Evolutionary conservation across 2,888 invertebrate species (phyloP), one percentile per base, ranked within the genome.

Genomic region (Hartigia nigra): DNA sequence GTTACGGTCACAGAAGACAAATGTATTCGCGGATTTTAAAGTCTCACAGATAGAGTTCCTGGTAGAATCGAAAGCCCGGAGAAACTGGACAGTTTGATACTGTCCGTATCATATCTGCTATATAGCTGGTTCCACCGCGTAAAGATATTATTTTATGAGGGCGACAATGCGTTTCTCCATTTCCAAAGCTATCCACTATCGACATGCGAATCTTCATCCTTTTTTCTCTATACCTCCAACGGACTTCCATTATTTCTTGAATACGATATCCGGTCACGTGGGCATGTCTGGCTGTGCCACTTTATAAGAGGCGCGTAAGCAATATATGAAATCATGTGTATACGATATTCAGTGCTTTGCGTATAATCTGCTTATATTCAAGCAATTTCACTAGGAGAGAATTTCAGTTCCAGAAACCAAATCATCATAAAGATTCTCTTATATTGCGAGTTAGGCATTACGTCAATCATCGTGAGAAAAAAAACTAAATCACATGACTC

Each of bases 251-350:
- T 76, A 76, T 78, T 75, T 31, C 69, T 74, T 74, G 72, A 74
- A 76, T 72, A 79, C 78, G 78, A 78, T 76, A 81, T 81, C 81
- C 81, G 81, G 81, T 81, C 81, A 81, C 81, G 81, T 81, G 79
- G 74, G 79, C 74, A 69, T 72, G 74, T 35, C 70, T 14, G 55
- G 31, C 9, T 23, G 55, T 55, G 55, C 55, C 55, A 55, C 55
- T 55, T 55, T 55, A 55, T 55, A 55, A 55, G 55, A 55, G 23
- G 23, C 55, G 55, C 55, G 55, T 55, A 55, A 55, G 55, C 23
- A 55, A 55, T 55, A 55, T 55, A 55, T 55, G 14, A 55, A 55
- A 23, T 23, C 55, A 55, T 55, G 23, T 55, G 55, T 55, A 55
- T 55, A 23, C 23, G 55, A 55, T 55, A 55, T 55, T 55, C 55